phyloP scores from a whole-genome alignment of 2,113 vertebrate genomes.

The Regulus satrapa region DNA sequence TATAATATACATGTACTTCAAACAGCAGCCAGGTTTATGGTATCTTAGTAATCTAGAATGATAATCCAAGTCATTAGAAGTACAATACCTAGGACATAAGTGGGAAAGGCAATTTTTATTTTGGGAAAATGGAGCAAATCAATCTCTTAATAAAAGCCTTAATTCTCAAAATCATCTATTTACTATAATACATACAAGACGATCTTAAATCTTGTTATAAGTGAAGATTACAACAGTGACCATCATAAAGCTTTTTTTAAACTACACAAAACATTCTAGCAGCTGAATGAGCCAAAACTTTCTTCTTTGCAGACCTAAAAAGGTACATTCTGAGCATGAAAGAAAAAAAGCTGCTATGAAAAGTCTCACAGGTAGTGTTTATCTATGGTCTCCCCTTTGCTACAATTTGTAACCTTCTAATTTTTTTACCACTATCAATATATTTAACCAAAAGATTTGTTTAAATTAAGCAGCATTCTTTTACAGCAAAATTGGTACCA shows the following conservation, averaged over 20 bases:
- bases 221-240: slow-evolving; percentile 72
- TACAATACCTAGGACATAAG: slow-evolving; percentile 79
- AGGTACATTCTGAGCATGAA: slow-evolving; percentile 46
- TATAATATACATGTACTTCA: slow-evolving; percentile 81
- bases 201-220: slow-evolving; percentile 79
- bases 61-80: slow-evolving; percentile 72
- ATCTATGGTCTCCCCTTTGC: slow-evolving; percentile 49
- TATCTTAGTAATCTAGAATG: slow-evolving; percentile 62
- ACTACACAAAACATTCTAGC: slow-evolving; percentile 81
- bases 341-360: slow-evolving; percentile 49
- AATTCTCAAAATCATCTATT: slow-evolving; percentile 92
- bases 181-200: slow-evolving; percentile 89
- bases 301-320: slow-evolving; percentile 48
- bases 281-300: slow-evolving; percentile 67
- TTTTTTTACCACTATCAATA: slow-evolving; percentile 65
- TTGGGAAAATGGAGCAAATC: slow-evolving; percentile 76
- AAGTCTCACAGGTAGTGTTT: slow-evolving; percentile 63
- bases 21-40: slow-evolving; percentile 73
- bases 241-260: slow-evolving; percentile 65
- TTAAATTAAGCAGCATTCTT: slow-evolving; percentile 81
- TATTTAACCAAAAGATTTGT: slow-evolving; percentile 66
- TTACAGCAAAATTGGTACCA: slow-evolving; percentile 84
- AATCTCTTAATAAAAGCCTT: slow-evolving; percentile 81
- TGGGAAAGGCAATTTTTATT: slow-evolving; percentile 77
- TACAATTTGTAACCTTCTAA: slow-evolving; percentile 57